Evolutionary conservation across 1,140 invertebrate genomes (phyloP).

Genomic region (Orchesella cincta): DNA sequence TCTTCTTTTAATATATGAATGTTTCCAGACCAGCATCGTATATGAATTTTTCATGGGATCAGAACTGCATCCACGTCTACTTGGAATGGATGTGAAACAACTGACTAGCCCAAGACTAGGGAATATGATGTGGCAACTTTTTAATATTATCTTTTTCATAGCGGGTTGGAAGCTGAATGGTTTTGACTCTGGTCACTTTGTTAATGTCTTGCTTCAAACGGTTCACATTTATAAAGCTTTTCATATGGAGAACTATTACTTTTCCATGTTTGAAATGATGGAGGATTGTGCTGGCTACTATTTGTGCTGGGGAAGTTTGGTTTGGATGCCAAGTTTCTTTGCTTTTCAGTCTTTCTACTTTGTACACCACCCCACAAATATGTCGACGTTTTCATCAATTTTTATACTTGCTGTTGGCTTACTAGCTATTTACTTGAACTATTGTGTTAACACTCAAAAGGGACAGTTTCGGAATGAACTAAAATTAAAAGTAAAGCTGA

Average conservation of each 20-base stretch:
- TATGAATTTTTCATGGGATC: background rate
- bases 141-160: background rate
- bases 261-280: background rate
- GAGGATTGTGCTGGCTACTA: background rate
- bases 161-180: background rate
- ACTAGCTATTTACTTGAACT: background rate
- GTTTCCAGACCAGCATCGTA: too few relatives aligned
- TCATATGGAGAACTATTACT: background rate
- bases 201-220: background rate
- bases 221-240: background rate
- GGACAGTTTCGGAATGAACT: background rate
- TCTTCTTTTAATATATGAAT: too few relatives aligned
- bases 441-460: background rate
- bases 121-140: background rate
- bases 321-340: background rate
- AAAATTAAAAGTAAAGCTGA: background rate
- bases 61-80: background rate
- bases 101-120: background rate
- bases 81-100: background rate
- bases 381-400: background rate
- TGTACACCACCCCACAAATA: background rate
- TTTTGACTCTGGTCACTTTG: background rate
- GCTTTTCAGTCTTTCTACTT: background rate
- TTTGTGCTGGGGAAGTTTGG: background rate
- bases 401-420: background rate